Conservation (phyloP, 2,888 invertebrate genomes). For the Tenodera sinensis region DNA sequence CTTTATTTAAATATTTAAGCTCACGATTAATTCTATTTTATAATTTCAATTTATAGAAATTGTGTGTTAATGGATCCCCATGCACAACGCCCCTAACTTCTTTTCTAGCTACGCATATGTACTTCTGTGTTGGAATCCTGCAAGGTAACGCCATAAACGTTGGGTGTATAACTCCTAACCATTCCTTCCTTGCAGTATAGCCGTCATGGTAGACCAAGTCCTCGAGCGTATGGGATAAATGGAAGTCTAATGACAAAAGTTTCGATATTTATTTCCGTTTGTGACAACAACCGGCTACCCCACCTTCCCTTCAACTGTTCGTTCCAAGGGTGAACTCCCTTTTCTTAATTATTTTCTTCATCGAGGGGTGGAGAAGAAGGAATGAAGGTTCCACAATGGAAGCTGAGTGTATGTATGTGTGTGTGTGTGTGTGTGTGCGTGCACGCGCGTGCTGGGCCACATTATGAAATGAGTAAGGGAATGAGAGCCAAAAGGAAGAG, state of each 20-base stretch:
- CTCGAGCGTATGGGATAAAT: conserved; percentile 22
- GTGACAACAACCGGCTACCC: background rate
- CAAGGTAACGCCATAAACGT: too few relatives aligned
- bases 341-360: conserved; percentile 11
- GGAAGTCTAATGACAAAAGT: conserved; percentile 35
- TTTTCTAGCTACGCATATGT: too few relatives aligned
- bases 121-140: too few relatives aligned
- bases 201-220: background rate
- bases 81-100: too few relatives aligned
- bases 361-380: background rate
- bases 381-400: background rate
- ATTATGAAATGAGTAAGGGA: background rate
- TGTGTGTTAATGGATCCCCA: too few relatives aligned
- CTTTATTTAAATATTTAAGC: too few relatives aligned
- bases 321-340: background rate
- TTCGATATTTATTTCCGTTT: conserved; percentile 26
- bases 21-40: too few relatives aligned
- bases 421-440: background rate
- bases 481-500: background rate
- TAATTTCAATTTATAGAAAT: too few relatives aligned
- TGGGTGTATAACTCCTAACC: too few relatives aligned
- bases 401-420: background rate
- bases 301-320: background rate
- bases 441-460: background rate
- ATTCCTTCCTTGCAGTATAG: too few relatives aligned